Percentiles rank a stretch among this genome's conserved stretches.
phyloP scores from a whole-genome alignment of 1,140 invertebrate genomes.

The Drosophila bocqueti region DNA sequence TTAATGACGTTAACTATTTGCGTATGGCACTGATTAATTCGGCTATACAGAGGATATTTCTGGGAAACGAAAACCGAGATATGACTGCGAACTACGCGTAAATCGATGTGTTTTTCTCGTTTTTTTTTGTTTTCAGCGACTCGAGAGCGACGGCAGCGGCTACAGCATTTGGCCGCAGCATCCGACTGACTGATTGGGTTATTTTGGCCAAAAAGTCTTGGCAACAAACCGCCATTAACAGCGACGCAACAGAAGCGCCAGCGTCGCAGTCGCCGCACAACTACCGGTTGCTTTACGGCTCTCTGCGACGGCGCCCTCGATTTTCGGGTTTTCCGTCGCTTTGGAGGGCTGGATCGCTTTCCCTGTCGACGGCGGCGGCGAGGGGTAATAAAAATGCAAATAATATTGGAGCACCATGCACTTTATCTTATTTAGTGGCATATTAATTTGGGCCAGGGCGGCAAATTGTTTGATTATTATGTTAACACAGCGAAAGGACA shows the following conservation, averaged over 20 bases:
- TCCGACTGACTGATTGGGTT: conserved; percentile 62
- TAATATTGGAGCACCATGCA: conserved; percentile 64
- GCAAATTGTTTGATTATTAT: conserved; percentile 57
- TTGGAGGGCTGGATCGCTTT: not conserved
- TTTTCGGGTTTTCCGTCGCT: not conserved
- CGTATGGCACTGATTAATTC: conserved; percentile 40
- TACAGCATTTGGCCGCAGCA: conserved; percentile 72
- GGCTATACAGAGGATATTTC: conserved; percentile 13
- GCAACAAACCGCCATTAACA: conserved; percentile 50
- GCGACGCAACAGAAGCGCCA: conserved; percentile 61
- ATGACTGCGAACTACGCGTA: conserved; percentile 20
- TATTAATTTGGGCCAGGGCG: conserved; percentile 59
- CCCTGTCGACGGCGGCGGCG: not conserved
- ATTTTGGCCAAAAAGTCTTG: conserved; percentile 58
- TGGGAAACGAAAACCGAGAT: conserved; percentile 12
- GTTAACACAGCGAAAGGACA: conserved; percentile 44
- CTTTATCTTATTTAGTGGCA: conserved; percentile 77
- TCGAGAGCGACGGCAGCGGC: conserved; percentile 50
- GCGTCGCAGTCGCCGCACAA: conserved; percentile 44
- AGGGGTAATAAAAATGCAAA: conserved; percentile 70
- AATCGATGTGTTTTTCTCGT: conserved; percentile 18
- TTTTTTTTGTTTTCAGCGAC: conserved; percentile 16
- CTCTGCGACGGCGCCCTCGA: conserved; percentile 46
- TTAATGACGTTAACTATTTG: conserved; percentile 31
- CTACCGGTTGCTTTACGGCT: conserved; percentile 71